Evolutionary conservation across 1,140 invertebrate species (phyloP).

Genomic region (Ectropis grisescens): DNA sequence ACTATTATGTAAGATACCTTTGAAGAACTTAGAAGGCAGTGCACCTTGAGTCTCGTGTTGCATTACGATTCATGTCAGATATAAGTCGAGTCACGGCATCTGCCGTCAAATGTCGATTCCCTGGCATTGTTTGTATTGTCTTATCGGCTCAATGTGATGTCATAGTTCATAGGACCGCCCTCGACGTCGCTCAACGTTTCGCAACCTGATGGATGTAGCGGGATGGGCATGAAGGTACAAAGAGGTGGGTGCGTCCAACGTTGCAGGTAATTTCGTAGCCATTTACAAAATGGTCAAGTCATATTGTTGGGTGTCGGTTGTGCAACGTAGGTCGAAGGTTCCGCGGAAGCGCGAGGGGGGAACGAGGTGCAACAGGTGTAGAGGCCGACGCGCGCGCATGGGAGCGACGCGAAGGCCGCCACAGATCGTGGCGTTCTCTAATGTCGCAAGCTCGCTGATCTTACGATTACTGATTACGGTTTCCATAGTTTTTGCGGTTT

Average conservation of each 20-base stretch:
- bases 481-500: too few species aligned
- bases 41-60: slow-evolving; percentile 27
- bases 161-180: slow-evolving; percentile 46
- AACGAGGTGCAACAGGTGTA: slow-evolving; percentile 31
- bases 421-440: slow-evolving; percentile 21
- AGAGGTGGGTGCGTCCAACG: slow-evolving; percentile 11
- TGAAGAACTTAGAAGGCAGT: too few species aligned
- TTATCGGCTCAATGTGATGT: slow-evolving; percentile 39
- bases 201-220: slow-evolving; percentile 31
- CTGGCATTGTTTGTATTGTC: slow-evolving; percentile 47
- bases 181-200: slow-evolving; percentile 25
- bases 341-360: slow-evolving; percentile 11
- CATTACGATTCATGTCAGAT: slow-evolving; percentile 37
- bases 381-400: slow-evolving; percentile 31
- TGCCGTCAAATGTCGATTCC: slow-evolving; percentile 43
- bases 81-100: slow-evolving; percentile 40
- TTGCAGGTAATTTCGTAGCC: slow-evolving; percentile 11
- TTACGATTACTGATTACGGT: too few species aligned
- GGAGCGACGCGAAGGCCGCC: slow-evolving; percentile 31
- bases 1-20: too few species aligned
- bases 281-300: slow-evolving; percentile 27
- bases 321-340: slow-evolving; percentile 16
- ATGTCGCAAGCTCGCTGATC: slow-evolving; percentile 23
- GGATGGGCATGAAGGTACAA: too few species aligned
- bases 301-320: slow-evolving; percentile 28